Percentiles rank a stretch among this genome's conserved stretches.
These are phyloP conservation scores for Gila orcuttii DNA, from an alignment of 2,113 vertebrate species.

Conservation along the genomic window DNA sequence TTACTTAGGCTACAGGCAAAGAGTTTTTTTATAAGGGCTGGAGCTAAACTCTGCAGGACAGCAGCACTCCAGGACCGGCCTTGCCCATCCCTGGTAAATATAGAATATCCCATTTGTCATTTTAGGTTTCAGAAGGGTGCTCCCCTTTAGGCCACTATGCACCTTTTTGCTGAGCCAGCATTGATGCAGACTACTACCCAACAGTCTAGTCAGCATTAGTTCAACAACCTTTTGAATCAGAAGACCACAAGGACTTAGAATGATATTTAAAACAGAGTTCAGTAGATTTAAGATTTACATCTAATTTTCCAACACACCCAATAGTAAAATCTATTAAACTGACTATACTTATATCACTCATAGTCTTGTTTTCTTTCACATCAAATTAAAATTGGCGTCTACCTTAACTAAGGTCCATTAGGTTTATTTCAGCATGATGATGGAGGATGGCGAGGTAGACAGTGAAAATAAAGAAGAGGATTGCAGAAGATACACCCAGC, in stretches of 20 bases:
- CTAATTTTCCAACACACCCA: neutral
- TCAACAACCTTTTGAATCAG: neutral
- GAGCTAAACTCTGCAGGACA: no score
- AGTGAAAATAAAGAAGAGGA: neutral
- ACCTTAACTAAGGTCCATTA: conserved; percentile 2
- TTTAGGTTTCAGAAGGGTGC: neutral
- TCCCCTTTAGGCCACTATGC: neutral
- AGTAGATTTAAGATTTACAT: neutral
- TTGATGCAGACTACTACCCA: neutral
- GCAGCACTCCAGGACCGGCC: no score
- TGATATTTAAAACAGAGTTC: neutral
- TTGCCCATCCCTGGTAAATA: neutral
- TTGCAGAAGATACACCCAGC: neutral
- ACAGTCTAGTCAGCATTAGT: neutral
- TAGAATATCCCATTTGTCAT: neutral
- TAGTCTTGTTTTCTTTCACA: neutral
- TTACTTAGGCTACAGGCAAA: no score
- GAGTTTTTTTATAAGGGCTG: no score
- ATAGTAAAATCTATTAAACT: neutral
- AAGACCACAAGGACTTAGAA: neutral
- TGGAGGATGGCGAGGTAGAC: conserved; percentile 5
- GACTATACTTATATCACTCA: neutral
- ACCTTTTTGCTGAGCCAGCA: neutral
- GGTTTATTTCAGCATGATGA: neutral
- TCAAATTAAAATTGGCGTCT: neutral